Evolutionary conservation across 1,140 invertebrate genomes (phyloP), one percentile per base, ranked within the genome.

Genomic region (Diploscapter pachys): DNA sequence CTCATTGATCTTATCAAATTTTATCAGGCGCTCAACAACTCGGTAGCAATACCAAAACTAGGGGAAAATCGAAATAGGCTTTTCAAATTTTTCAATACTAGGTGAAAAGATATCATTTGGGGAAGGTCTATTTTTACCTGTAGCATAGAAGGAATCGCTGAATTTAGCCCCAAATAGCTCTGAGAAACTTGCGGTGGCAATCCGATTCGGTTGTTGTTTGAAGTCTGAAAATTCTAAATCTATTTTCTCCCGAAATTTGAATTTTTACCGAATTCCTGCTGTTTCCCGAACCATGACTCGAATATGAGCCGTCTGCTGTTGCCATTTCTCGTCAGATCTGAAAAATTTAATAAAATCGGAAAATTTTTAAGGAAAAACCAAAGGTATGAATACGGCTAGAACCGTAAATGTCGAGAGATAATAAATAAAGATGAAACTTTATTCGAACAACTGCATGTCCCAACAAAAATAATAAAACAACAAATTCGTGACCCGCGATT

Each of bases 241-340:
- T 31, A 31, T 31, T 31, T 31, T 31, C 31, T 31, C 31, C 31
- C 31, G 31, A 31, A 31, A 31, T 31, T 31, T 11, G 61, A 78
- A 53, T 55, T 75, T 48, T 64, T 3, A 59, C 31, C 8, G 31
- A 75, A 3, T 63, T 2, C 59, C 3, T 13, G 49, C 61, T 51
- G 57, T 62, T 64, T 59, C 65, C 64, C 62, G 51, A 66, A n/a
- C 4, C 68, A 71, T 51, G 69, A 5, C 71, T 65, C 53, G 59
- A 49, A 52, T 49, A 59, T 78, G 73, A n/a, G 31, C 48, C 62
- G 63, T 53, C n/a, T 59, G 62, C 11, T 67, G 50, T 13, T 31
- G 31, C 31, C 31, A 31, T 31, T 31, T 31, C 31, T 31, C 31
- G 31, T 31, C 62, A 72, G 51, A 71, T 71, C 6, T 59, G 49